phyloP scores from a whole-genome alignment of 2,797 vertebrate species.

The Perodicticus potto region DNA sequence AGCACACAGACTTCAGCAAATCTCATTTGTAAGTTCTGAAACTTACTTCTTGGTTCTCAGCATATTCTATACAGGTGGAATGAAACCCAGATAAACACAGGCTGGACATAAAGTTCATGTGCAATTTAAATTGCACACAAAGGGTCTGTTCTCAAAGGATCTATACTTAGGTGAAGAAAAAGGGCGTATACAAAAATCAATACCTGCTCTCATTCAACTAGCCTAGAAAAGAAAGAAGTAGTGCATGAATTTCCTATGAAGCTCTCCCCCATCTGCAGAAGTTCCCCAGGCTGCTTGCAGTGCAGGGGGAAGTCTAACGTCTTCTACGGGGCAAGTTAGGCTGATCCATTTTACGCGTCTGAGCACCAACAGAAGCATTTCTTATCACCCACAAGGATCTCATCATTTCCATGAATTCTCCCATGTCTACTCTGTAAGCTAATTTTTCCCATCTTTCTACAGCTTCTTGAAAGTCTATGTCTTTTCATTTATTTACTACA shows the following conservation, averaged over 20 bases:
- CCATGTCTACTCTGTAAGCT: not conserved
- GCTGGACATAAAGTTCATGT: too few species aligned
- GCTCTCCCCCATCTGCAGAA: not conserved
- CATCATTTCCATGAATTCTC: slow-evolving; percentile 2
- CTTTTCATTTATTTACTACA: slow-evolving; percentile 21
- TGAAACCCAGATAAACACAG: not conserved
- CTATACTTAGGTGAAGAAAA: slow-evolving; percentile 8
- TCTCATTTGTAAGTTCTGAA: not conserved
- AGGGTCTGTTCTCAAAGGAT: not conserved
- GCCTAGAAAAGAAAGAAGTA: not conserved
- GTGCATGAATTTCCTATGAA: not conserved
- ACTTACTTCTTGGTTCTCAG: not conserved
- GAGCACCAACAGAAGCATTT: not conserved
- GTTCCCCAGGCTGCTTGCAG: not conserved
- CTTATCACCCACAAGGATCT: not conserved
- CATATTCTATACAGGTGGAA: not conserved
- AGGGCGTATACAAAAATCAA: not conserved
- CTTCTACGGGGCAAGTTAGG: not conserved
- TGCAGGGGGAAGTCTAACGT: not conserved
- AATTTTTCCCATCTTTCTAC: not conserved
- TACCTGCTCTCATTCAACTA: not conserved
- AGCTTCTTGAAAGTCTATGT: not conserved
- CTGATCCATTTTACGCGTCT: not conserved
- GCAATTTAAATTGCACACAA: too few species aligned
- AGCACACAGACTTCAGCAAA: not conserved